phyloP scores from a whole-genome alignment of 2,888 invertebrate genomes.

The Thera obeliscata region DNA sequence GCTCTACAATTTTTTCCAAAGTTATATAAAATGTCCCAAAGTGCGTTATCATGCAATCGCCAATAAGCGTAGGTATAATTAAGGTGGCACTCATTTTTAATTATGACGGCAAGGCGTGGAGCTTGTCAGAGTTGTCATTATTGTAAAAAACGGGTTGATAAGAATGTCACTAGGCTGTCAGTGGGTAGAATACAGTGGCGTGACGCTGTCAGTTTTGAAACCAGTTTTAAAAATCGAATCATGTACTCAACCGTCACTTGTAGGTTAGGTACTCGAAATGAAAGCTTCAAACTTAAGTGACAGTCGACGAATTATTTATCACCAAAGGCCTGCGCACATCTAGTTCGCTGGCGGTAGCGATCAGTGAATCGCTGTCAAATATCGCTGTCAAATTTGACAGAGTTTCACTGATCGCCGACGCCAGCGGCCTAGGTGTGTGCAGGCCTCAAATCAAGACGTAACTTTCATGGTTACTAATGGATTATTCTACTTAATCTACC shows the following conservation, averaged over 20 bases:
- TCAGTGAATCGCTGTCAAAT: too few species aligned
- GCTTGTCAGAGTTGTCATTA: constrained; percentile 35
- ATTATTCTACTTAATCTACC: too few species aligned
- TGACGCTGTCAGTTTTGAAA: constrained; percentile 27
- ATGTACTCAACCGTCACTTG: background rate
- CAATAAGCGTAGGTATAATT: background rate
- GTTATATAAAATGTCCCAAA: too few species aligned
- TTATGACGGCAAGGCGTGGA: constrained; percentile 39
- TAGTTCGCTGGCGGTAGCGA: too few species aligned
- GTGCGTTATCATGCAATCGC: background rate
- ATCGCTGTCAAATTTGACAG: too few species aligned
- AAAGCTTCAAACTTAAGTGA: background rate
- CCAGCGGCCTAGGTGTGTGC: too few species aligned
- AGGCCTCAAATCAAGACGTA: too few species aligned
- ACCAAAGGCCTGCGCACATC: too few species aligned
- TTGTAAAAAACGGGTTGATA: constrained; percentile 35
- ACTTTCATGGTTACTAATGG: too few species aligned
- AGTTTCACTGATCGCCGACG: too few species aligned
- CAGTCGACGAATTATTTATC: background rate
- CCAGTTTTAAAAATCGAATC: constrained; percentile 24
- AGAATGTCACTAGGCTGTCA: constrained; percentile 32
- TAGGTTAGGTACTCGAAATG: background rate
- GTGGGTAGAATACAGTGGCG: constrained; percentile 36
- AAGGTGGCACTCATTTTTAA: constrained; percentile 30
- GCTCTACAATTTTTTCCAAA: too few species aligned